Evolutionary conservation across 2,113 vertebrate species (phyloP), one percentile per base, ranked within the genome.

Genomic region (Patagioenas fasciata): DNA sequence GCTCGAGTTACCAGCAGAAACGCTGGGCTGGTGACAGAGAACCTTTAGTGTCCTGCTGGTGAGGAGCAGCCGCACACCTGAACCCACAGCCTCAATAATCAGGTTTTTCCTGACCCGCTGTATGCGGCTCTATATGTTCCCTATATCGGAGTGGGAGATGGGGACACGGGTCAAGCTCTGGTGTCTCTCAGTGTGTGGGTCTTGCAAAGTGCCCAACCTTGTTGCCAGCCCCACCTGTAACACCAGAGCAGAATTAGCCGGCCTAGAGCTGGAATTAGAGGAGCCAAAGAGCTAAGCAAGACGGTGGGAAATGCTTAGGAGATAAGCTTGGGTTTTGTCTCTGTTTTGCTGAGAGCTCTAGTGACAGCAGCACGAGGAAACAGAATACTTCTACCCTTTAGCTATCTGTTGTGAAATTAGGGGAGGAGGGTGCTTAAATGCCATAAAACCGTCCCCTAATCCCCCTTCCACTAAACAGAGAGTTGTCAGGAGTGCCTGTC

Each of bases 91-190:
- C 54, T 16, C 31, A 6, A 0, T 1, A 2, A n/a, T 44, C 57
- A 7, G 60, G 51, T 40, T 54, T 26, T 38, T 54, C 72, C 93
- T 9, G 13, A 32, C 36, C 10, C 5, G 7, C 58, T 12, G 31
- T 1, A 11, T 7, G n/a, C 13, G 25, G 6, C 53, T 67, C 36
- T 4, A 0, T 8, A 17, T 0, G 11, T 50, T 28, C 54, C n/a
- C 34, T 19, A 5, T 18, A 0, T 5, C 0, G 2, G 36, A 73
- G 53, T 0, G 0, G 67, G 47, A 62, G 40, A 25, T 5, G 26
- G 61, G 48, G 50, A 54, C 7, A 0, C 1, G 38, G 65, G 61
- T 71, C 51, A 16, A 44, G 34, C 58, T 29, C 25, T 15, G 34
- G 70, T 51, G 36, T 72, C 23, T 29, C 60, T 16, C 1, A 2